These are phyloP conservation scores for Sclerodermus sp. DNA, from an alignment of 2,888 invertebrate species.

Conservation along the genomic window DNA sequence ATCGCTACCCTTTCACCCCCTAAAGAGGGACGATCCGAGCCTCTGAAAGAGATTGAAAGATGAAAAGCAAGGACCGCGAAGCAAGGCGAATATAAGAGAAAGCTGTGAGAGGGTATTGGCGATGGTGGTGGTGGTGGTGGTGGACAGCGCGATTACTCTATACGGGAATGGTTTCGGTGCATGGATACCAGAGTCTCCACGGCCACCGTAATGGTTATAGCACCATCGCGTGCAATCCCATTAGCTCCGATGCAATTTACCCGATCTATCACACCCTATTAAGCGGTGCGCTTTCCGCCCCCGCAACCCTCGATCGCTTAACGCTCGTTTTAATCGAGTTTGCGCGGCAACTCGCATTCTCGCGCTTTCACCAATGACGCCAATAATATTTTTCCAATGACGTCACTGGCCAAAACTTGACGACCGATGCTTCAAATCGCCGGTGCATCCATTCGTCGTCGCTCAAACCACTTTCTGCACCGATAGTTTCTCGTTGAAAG, in stretches of 20 bases:
- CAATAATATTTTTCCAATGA: neutral
- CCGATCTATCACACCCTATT: slow-evolving; percentile 59
- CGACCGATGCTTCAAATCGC: too few relatives aligned
- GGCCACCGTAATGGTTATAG: slow-evolving; percentile 55
- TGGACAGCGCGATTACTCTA: slow-evolving; percentile 23
- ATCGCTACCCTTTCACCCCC: too few relatives aligned
- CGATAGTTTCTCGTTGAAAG: too few relatives aligned
- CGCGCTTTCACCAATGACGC: slow-evolving; percentile 18
- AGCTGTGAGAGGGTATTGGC: too few relatives aligned
- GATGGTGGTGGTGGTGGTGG: too few relatives aligned
- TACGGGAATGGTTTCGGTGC: slow-evolving; percentile 35
- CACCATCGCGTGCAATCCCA: slow-evolving; percentile 58
- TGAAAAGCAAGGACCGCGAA: too few relatives aligned
- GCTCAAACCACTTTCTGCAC: too few relatives aligned
- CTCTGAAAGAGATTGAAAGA: too few relatives aligned
- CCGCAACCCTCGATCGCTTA: slow-evolving; percentile 46
- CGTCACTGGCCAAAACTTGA: neutral
- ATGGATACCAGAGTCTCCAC: slow-evolving; percentile 37
- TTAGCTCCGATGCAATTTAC: slow-evolving; percentile 58
- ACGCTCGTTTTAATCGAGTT: slow-evolving; percentile 52
- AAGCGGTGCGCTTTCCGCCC: slow-evolving; percentile 53
- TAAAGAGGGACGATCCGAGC: too few relatives aligned
- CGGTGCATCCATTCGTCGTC: too few relatives aligned
- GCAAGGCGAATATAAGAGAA: too few relatives aligned
- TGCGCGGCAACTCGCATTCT: slow-evolving; percentile 35